A percentile compares a stretch with the other conserved stretches of the same genome.
These are phyloP conservation scores for Aphelinus atriplicis DNA, from an alignment of 1,140 invertebrate species.

Conservation along the genomic window DNA sequence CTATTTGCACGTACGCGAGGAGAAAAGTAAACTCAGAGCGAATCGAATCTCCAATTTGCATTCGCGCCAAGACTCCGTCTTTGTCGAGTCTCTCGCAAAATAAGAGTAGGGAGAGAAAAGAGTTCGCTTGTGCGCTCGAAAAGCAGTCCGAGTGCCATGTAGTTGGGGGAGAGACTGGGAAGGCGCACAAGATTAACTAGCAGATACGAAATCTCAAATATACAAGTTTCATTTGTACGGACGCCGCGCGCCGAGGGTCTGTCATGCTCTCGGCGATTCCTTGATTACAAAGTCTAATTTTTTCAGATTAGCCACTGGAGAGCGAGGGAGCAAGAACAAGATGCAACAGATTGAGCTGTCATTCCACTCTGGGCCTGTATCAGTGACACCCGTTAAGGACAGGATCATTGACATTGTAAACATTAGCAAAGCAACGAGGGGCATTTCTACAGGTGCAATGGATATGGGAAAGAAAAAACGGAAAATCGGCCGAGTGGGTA, in stretches of 20 bases:
- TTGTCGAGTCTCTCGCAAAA: conserved; percentile 34
- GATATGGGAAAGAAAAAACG: no score
- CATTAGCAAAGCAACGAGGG: no score
- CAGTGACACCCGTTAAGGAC: no score
- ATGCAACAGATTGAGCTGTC: no score
- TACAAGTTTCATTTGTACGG: conserved; percentile 5
- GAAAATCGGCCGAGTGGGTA: no score
- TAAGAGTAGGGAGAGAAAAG: conserved; percentile 14
- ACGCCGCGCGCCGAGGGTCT: neutral
- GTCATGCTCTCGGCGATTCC: no score
- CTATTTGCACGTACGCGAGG: conserved; percentile 15
- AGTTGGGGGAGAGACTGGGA: neutral
- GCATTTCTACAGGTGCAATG: no score
- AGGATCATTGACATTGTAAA: no score
- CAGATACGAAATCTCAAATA: conserved; percentile 14
- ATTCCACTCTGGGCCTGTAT: no score
- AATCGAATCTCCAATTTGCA: conserved; percentile 41
- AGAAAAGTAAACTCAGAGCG: conserved; percentile 19
- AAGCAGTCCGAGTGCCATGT: neutral
- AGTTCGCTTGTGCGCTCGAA: conserved; percentile 1
- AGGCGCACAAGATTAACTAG: conserved; percentile 17
- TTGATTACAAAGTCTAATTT: neutral
- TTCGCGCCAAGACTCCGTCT: conserved; percentile 19
- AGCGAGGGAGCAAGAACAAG: no score
- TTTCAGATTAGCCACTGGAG: neutral